Evolutionary conservation across 2,113 vertebrate genomes (phyloP), one percentile per base, ranked within the genome.

Genomic region (Caloenas nicobarica): DNA sequence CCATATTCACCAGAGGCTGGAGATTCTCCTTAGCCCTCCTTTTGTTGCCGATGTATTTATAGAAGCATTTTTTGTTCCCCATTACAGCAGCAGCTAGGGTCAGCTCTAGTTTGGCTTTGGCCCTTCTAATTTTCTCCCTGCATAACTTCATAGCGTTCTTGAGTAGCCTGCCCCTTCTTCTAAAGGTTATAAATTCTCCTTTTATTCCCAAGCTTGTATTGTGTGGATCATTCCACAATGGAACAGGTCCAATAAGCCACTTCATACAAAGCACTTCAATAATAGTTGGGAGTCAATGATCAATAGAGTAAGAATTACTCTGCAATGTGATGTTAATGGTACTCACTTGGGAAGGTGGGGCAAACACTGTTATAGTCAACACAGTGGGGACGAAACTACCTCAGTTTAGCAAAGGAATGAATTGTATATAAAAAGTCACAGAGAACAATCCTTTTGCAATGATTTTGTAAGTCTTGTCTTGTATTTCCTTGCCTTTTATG

Each of bases 401-500:
- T 68, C 53, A n/a, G 16, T 36, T 40, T 46, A 93, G 58, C 13
- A 40, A 16, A 89, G 78, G 48, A 66, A 10, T 78, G n/a, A 86
- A 62, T 29, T 62, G 6, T 36, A 16, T 53, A n/a, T 54, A 50
- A 58, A 50, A 89, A 38, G 10, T 62, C 50, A 66, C 51, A 65
- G 42, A 79, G 24, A 96, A 76, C 33, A 85, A 76, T 65, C 11
- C 11, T 65, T 87, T 81, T 93, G 53, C 24, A 77, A 80, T 1
- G 3, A 2, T 82, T 95, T 66, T 80, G 7, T 61, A 62, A 80
- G 73, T 57, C 10, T 83, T 62, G 11, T 64, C 34, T 85, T 74
- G 23, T 42, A 48, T 85, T 85, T 93, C 34, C 38, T 91, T 76
- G 42, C 50, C 53, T 91, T 93, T 80, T 87, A 56, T 71, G 9